Conservation (phyloP, 2,888 invertebrate species). For the Limnephilus auricula region DNA sequence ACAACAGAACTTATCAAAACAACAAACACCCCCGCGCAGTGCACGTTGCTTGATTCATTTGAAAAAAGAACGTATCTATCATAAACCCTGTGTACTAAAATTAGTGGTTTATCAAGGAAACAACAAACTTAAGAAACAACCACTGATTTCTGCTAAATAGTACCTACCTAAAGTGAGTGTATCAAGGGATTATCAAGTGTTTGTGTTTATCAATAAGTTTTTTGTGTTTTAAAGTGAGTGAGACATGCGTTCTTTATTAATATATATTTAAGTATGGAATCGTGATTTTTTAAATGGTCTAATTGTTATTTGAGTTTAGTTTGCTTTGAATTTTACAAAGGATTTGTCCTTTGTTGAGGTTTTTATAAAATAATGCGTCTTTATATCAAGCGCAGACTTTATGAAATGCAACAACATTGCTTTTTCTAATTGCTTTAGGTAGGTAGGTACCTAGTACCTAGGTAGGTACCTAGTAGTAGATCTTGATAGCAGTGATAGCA, state of each 20-base stretch:
- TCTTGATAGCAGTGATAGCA: background rate
- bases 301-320: background rate
- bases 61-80: background rate
- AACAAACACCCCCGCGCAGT: background rate
- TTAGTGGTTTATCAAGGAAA: background rate
- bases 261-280: background rate
- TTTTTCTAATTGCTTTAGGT: background rate
- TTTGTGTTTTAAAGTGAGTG: background rate
- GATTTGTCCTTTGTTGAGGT: slow-evolving; percentile 8
- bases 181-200: background rate
- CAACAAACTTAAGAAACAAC: background rate
- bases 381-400: background rate
- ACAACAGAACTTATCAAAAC: background rate
- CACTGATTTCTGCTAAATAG: background rate
- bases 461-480: background rate
- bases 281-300: background rate
- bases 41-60: background rate
- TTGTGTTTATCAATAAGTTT: background rate
- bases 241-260: background rate
- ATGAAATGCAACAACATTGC: background rate
- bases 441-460: too few relatives aligned
- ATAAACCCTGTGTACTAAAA: background rate
- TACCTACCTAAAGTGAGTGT: background rate
- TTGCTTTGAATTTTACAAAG: background rate
- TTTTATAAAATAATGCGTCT: slow-evolving; percentile 4